Percentiles rank a stretch among this genome's conserved stretches.
These are phyloP conservation scores for Holcopasites calliopsidis DNA, from an alignment of 1,140 invertebrate species.

Conservation along the genomic window DNA sequence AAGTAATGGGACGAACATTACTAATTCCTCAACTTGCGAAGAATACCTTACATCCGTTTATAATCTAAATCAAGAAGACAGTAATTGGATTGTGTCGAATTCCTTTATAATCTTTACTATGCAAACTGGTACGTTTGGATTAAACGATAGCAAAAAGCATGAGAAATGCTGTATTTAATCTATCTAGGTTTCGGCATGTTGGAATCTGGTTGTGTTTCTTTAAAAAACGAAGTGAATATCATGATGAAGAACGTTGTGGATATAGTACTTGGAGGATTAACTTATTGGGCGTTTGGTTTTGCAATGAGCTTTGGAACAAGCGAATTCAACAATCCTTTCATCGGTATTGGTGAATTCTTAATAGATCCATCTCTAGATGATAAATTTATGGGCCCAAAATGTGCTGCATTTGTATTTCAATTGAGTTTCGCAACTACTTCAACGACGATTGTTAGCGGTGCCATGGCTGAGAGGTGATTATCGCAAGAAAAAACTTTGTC, in stretches of 20 bases:
- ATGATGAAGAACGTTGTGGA: constrained; percentile 98
- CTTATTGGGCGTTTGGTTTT: constrained; percentile 97
- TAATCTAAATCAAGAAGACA: constrained; percentile 88
- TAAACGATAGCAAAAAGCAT: neutral
- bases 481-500: neutral
- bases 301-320: constrained; percentile 92
- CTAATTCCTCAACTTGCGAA: constrained; percentile 18
- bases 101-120: constrained; percentile 98
- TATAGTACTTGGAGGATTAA: constrained; percentile 94
- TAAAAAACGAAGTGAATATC: constrained; percentile 98
- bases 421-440: constrained; percentile 94
- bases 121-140: constrained; percentile 89
- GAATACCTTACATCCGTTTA: constrained; percentile 69
- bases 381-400: constrained; percentile 87
- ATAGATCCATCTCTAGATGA: constrained; percentile 85
- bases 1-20: constrained; percentile 34
- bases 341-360: constrained; percentile 85
- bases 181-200: constrained; percentile 92
- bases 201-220: constrained; percentile 94
- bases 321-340: constrained; percentile 85
- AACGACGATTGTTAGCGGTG: constrained; percentile 93
- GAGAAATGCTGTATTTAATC: neutral
- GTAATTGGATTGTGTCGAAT: constrained; percentile 95
- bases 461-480: constrained; percentile 91
- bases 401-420: constrained; percentile 92